phyloP scores from a whole-genome alignment of 2,888 invertebrate genomes.

The Heteropelma amictum region DNA sequence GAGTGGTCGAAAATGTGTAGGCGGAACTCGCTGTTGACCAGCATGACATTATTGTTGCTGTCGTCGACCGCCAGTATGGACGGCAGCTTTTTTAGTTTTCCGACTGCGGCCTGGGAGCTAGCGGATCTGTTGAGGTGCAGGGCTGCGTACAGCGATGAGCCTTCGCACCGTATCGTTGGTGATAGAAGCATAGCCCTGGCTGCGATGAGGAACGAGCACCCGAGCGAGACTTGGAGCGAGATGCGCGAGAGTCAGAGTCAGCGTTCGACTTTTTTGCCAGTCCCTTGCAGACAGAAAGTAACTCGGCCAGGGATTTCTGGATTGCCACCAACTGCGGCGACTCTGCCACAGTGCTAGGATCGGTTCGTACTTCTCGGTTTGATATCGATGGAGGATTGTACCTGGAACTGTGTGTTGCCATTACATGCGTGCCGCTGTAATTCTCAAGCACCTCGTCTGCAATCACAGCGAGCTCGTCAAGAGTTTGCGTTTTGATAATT shows the following conservation, averaged over 20 bases:
- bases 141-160: background rate
- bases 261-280: too few species aligned
- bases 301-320: too few species aligned
- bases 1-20: background rate
- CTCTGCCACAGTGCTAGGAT: background rate
- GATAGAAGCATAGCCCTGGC: background rate
- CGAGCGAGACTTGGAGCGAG: too few species aligned
- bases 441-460: background rate
- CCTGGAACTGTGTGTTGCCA: background rate
- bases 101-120: background rate
- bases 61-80: background rate
- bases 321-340: too few species aligned
- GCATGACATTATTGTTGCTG: background rate
- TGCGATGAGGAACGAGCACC: too few species aligned
- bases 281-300: too few species aligned
- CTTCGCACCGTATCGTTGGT: background rate
- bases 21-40: background rate
- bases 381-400: background rate
- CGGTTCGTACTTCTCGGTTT: background rate
- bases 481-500: background rate
- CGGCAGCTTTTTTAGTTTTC: background rate
- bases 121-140: background rate
- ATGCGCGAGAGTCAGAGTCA: too few species aligned
- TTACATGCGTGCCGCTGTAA: background rate
- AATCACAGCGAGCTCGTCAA: background rate